Evolutionary conservation across 2,797 vertebrate species (phyloP), one percentile per base, ranked within the genome.

Genomic region (Garrulus glandarius): DNA sequence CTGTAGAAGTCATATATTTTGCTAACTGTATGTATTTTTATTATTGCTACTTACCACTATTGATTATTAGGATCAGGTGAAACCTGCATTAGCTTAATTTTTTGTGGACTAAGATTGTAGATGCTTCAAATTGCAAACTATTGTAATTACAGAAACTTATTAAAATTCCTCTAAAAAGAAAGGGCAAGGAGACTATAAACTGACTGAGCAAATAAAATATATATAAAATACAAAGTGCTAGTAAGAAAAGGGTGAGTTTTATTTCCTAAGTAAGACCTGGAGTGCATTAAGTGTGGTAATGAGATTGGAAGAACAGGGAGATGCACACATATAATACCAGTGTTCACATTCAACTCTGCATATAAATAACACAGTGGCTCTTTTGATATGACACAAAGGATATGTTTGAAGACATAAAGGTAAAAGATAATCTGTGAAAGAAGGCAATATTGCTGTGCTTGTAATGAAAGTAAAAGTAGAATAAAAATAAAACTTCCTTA

Each of bases 131-230:
- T 22, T 23, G 19, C 30, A 78, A 94, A 78, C 56, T 81, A 56
- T 34, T 81, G 7, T 80, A 84, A 70, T 93, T 94, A 47, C n/a
- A 93, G 94, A 82, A 96, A 88, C 56, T 32, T 47, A 14, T 74
- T 91, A 69, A 46, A 96, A 76, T 46, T 82, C 67, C 59, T 97
- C 74, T 85, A 87, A 53, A 92, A 87, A 93, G 56, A 95, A 96
- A 92, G 44, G 80, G 75, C 68, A 97, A 91, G 57, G 52, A 80
- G 46, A 79, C 69, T 87, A 88, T 95, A 97, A 97, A 95, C 34
- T 77, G 14, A 92, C 26, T 49, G 79, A 91, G 57, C 30, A 96
- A 97, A 95, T 90, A 59, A 79, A 92, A 74, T n/a, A 30, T 63
- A 81, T 85, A 63, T 89, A 96, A 95, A 96, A 72, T 59, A 52